phyloP scores from a whole-genome alignment of 2,888 invertebrate species.

The Epinotia demarniana region DNA sequence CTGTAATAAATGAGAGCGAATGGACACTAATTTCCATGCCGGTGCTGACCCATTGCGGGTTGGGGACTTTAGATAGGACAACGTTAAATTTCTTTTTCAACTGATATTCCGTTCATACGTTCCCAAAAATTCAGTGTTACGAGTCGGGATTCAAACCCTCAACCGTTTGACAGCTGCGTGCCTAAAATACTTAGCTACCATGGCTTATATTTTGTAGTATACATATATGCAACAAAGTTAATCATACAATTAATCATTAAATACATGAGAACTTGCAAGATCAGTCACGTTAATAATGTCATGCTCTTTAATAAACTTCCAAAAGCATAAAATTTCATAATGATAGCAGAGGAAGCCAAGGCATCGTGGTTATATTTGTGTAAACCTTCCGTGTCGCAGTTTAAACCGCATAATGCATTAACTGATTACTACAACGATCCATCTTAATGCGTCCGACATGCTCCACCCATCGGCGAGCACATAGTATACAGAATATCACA shows the following conservation, averaged over 20 bases:
- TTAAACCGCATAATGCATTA: slow-evolving; percentile 79
- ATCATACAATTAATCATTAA: background rate
- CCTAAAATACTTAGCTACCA: no score
- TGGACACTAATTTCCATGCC: no score
- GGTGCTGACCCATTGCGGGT: no score
- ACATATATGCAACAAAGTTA: background rate
- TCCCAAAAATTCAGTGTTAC: no score
- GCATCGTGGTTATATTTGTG: slow-evolving; percentile 62
- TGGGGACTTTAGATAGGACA: no score
- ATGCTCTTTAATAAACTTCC: background rate
- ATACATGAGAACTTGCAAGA: background rate
- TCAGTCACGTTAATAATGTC: background rate
- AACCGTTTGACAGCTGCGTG: no score
- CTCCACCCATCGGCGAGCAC: slow-evolving; percentile 65
- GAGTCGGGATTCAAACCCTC: no score
- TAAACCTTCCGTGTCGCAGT: slow-evolving; percentile 65
- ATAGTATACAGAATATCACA: slow-evolving; percentile 24
- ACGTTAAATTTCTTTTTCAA: no score
- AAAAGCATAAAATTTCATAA: slow-evolving; percentile 3
- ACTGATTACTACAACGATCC: slow-evolving; percentile 79
- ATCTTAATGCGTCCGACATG: slow-evolving; percentile 73
- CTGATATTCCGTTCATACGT: no score
- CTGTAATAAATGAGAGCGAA: no score
- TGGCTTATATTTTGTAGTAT: background rate
- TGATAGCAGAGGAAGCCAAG: background rate